phyloP scores from a whole-genome alignment of 2,797 vertebrate genomes.

The Premnoplex brunnescens region DNA sequence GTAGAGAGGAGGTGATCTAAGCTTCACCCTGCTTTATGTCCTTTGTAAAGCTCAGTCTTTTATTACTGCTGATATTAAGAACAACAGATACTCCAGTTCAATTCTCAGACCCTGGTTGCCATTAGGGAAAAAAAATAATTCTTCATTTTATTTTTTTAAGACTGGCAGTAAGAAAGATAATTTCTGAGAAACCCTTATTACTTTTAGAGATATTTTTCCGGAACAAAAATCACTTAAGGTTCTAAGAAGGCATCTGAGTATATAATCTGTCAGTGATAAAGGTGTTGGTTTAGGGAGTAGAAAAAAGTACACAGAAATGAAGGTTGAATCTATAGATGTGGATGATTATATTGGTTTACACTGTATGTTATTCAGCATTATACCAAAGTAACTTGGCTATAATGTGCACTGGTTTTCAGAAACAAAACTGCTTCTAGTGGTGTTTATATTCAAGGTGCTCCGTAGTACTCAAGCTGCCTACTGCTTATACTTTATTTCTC shows the following conservation, averaged over 20 bases:
- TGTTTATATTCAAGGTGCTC: not conserved
- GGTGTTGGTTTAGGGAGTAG: not conserved
- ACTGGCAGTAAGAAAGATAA: not conserved
- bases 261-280: not conserved
- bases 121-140: accelerated
- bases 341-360: not conserved
- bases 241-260: not conserved
- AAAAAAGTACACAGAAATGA: not conserved
- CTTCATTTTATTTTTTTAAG: not conserved
- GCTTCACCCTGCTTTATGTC: not conserved
- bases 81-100: not conserved
- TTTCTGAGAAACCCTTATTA: not conserved
- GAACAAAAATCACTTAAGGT: not conserved
- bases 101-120: not conserved
- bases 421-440: not conserved
- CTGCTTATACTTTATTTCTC: not conserved
- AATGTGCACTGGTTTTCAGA: not conserved
- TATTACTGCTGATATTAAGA: not conserved
- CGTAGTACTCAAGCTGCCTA: not conserved
- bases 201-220: not conserved
- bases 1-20: not conserved
- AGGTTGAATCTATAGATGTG: not conserved
- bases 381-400: not conserved
- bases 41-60: not conserved
- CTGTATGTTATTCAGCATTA: not conserved